Evolutionary conservation across 2,797 vertebrate species (phyloP), one percentile per base, ranked within the genome.

Genomic region (Acipenser oxyrinchus): DNA sequence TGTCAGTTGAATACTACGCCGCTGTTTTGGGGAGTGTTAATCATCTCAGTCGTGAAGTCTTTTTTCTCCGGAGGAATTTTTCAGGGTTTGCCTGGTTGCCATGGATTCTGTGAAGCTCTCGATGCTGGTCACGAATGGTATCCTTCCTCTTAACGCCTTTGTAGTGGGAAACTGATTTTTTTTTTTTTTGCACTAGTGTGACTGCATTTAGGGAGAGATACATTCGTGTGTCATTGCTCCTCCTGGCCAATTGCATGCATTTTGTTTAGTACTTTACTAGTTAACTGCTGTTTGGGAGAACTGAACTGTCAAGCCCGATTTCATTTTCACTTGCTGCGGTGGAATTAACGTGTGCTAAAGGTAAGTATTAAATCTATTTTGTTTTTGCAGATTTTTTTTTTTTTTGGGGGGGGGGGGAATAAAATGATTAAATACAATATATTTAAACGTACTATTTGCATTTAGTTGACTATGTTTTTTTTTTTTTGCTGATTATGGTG

Each of bases 21-120:
- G 74, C 83, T 80, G 82, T 85, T 83, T 81, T 77, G 74, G 74
- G 60, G 74, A 69, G 76, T 63, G 79, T 69, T 75, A 58, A 58
- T 79, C 78, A 85, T 85, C 84, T 82, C 83, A 81, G 82, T 88
- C 83, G 86, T 83, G 74, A 77, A 58, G 55, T 58, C 55, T 58
- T 11, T n/a, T 13, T 58, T 58, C 55, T 58, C 7, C 67, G 73
- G 78, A 75, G 78, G 88, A 88, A 87, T 89, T 86, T 83, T 81
- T 81, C 75, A 71, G 76, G 71, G 76, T 75, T 79, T 74, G 62
- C 77, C 52, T 74, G 78, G 89, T 89, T 89, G 87, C 86, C 85
- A 89, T 87, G 88, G 86, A 70, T 71, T 82, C 82, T 66, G 81
- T 76, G 83, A 85, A 79, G 81, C 86, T 76, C 86, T 88, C 87